Evolutionary conservation across 2,888 invertebrate species (phyloP), one percentile per base, ranked within the genome.

Genomic region (Platycnemis pennipes): DNA sequence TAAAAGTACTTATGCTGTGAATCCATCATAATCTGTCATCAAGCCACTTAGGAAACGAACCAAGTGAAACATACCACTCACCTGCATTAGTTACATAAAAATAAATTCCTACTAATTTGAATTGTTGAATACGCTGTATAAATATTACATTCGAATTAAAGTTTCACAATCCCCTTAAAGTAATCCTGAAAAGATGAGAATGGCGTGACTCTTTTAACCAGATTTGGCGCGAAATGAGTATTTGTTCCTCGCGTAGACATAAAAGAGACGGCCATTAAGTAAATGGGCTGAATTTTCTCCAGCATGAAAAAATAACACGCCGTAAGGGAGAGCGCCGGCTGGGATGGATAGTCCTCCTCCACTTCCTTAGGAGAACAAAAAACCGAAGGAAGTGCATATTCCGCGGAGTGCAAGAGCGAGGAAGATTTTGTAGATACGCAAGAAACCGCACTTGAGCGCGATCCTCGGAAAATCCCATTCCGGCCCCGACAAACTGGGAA

Each of bases 381-480:
- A 69, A 13, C 22, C 69, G 37, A 37, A 13, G 77, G 77, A 77
- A 77, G 77, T 77, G 77, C 77, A 77, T 77, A 77, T 77, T 77
- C 37, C 37, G 77, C 31, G 77, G 77, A 37, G 77, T 77, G 77
- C 37, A 77, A 77, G 77, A 37, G 77, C 37, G 77, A 77, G 77
- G 77, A 77, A 77, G 77, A 77, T 77, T 77, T 63, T 77, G 26
- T 26, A 77, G 77, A 77, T 77, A 77, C 77, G 77, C 77, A 77
- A 77, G 77, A 37, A 31, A 77, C 77, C 77, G 77, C 77, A 77
- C 77, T 77, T 77, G 77, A 77, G 77, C 77, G 31, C 13, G 77
- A 77, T 77, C 77, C 77, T 77, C 77, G 8, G 77, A 37, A 37
- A 37, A 77, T 77, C 77, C 37, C 77, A 31, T 77, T 77, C 77